Conservation (phyloP, 2,113 vertebrate genomes). For the Formicarius rufipectus region DNA sequence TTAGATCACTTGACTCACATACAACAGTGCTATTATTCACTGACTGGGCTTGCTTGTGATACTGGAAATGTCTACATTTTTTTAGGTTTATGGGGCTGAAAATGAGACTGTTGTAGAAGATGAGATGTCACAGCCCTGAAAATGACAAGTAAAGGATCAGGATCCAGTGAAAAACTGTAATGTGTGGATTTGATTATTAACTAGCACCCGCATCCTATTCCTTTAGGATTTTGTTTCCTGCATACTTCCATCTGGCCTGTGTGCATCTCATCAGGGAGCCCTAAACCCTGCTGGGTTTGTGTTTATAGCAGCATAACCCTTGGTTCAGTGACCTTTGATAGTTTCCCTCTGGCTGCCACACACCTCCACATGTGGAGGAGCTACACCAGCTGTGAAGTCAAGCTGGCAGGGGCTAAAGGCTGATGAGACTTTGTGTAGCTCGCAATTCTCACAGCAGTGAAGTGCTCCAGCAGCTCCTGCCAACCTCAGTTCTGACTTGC, state of each 20-base stretch:
- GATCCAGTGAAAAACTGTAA: neutral
- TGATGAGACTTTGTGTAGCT: neutral
- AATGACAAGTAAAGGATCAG: neutral
- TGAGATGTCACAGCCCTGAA: neutral
- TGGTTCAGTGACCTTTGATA: neutral
- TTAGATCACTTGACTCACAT: conserved; percentile 24
- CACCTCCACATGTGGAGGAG: neutral
- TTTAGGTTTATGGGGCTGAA: neutral
- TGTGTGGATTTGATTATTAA: neutral
- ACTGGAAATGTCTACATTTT: neutral
- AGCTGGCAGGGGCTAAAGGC: neutral
- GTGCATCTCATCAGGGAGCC: neutral
- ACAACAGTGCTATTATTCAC: conserved; percentile 1
- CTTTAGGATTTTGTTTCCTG: neutral
- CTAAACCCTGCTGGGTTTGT: neutral
- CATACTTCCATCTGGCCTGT: neutral
- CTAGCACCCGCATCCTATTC: neutral
- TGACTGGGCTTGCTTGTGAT: neutral
- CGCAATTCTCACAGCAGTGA: neutral
- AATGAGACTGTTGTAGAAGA: neutral
- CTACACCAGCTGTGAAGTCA: neutral
- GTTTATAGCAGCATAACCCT: neutral
- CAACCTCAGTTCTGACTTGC: neutral
- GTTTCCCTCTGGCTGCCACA: neutral
- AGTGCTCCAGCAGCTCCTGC: neutral